Evolutionary conservation across 2,113 vertebrate genomes (phyloP).

Genomic region (Osmerus mordax): DNA sequence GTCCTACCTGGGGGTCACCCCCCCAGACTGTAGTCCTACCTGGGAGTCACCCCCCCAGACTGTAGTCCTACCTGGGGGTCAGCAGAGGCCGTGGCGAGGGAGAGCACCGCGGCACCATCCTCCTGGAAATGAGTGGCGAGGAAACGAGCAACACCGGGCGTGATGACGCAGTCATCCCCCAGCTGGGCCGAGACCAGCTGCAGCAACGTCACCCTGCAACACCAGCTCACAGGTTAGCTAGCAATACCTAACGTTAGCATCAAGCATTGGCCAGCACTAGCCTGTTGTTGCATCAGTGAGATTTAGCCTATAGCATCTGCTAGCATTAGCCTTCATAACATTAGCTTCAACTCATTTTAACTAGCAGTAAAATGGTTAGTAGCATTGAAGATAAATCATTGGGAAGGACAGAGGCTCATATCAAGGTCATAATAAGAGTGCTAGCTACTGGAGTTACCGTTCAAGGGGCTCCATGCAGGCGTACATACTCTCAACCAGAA

Average conservation of each 20-base stretch:
- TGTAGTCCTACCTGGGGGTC: slow-evolving; percentile 74
- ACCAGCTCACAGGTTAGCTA: neutral
- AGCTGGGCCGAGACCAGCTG: slow-evolving; percentile 81
- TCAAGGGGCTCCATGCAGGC: slow-evolving; percentile 82
- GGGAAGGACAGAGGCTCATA: too few species aligned
- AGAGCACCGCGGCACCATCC: slow-evolving; percentile 76
- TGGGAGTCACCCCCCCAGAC: neutral
- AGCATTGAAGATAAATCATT: too few species aligned
- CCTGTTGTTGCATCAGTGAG: too few species aligned
- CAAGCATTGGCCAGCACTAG: neutral
- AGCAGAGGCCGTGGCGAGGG: slow-evolving; percentile 64
- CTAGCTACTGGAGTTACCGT: slow-evolving; percentile 73
- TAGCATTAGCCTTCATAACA: too few species aligned
- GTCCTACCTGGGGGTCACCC: neutral
- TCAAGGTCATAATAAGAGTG: neutral
- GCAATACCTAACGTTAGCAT: neutral
- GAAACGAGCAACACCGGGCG: slow-evolving; percentile 70
- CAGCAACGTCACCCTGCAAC: slow-evolving; percentile 78
- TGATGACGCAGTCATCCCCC: slow-evolving; percentile 63
- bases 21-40: too few species aligned
- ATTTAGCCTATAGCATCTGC: too few species aligned
- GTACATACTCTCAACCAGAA: slow-evolving; percentile 82
- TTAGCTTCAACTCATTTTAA: neutral
- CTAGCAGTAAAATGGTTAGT: too few species aligned
- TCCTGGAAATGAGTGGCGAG: slow-evolving; percentile 78